These are phyloP conservation scores for Octomys mimax DNA, from an alignment of 2,797 vertebrate species.

Conservation along the genomic window DNA sequence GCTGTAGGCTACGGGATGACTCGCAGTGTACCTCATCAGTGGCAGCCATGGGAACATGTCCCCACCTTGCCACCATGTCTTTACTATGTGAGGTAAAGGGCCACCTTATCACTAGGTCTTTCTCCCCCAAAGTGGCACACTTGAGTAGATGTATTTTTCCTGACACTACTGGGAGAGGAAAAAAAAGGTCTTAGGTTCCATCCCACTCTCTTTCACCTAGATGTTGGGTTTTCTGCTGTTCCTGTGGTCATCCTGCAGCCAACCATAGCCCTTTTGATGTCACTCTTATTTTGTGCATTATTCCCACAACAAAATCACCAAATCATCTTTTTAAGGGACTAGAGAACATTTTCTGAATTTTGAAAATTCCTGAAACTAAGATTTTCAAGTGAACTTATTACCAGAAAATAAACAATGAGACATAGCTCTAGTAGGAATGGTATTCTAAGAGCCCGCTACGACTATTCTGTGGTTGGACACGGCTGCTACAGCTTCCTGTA, in stretches of 20 bases:
- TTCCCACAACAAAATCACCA: background rate
- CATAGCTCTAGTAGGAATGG: background rate
- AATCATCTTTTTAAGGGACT: background rate
- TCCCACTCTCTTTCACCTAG: background rate
- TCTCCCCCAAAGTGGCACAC: background rate
- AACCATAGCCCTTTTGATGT: background rate
- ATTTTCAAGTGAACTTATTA: background rate
- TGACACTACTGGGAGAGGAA: background rate
- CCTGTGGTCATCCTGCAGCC: background rate
- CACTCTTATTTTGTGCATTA: background rate
- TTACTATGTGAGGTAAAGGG: background rate
- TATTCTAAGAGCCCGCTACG: background rate
- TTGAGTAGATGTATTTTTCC: background rate
- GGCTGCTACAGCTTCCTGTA: background rate
- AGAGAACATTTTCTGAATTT: constrained; percentile 18
- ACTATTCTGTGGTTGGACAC: background rate
- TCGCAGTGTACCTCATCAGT: background rate
- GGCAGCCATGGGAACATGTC: background rate
- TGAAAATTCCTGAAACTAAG: background rate
- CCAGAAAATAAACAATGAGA: background rate
- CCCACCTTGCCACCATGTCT: background rate
- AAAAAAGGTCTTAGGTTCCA: background rate
- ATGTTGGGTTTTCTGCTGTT: background rate
- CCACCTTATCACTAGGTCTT: background rate
- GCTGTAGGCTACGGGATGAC: background rate